Percentiles rank a stretch among this genome's conserved stretches.
Conservation (phyloP, 2,113 vertebrate species). For the Aegithalos caudatus region DNA sequence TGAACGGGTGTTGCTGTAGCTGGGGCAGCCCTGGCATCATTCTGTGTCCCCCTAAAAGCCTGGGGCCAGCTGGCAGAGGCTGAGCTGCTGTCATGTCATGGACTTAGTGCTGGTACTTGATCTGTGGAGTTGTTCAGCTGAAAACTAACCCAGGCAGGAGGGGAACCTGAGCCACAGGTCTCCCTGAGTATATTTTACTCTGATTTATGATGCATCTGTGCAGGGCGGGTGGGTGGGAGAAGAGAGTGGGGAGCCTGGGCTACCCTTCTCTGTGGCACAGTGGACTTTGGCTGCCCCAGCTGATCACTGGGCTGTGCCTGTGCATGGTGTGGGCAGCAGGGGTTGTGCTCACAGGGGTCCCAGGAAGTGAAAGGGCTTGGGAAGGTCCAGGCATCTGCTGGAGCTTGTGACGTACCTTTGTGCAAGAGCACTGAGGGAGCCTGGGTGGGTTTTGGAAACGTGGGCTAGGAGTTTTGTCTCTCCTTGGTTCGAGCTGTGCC, state of each 20-base stretch:
- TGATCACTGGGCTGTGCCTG: background rate
- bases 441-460: background rate
- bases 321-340: rapidly evolving
- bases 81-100: rapidly evolving
- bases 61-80: background rate
- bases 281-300: background rate
- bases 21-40: rapidly evolving
- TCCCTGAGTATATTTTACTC: no score
- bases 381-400: rapidly evolving
- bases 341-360: rapidly evolving
- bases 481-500: background rate
- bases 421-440: background rate
- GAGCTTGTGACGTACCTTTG: background rate
- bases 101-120: background rate
- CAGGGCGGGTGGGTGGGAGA: background rate
- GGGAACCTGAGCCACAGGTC: background rate
- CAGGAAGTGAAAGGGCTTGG: background rate
- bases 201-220: background rate
- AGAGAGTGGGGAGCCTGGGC: background rate
- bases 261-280: background rate
- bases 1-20: background rate
- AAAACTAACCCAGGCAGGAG: background rate
- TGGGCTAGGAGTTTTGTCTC: background rate
- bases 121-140: rapidly evolving
- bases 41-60: background rate